phyloP scores from a whole-genome alignment of 2,797 vertebrate genomes.

The Liasis olivaceus region DNA sequence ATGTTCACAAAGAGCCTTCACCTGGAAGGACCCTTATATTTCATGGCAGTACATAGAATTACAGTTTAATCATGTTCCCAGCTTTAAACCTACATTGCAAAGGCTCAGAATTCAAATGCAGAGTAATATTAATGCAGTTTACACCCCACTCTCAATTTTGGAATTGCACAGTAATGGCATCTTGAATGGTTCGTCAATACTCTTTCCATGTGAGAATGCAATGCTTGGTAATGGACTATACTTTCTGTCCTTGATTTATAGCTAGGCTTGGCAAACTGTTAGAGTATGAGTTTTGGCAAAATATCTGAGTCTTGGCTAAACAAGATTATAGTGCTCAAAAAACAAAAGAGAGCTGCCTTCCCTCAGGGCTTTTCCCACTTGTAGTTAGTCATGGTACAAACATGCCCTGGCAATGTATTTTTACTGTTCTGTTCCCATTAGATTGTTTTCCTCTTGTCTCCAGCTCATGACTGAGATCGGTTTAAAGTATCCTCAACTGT shows the following conservation, averaged over 20 bases:
- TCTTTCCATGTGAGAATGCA: not conserved
- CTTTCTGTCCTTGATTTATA: not conserved
- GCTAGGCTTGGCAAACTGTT: not conserved
- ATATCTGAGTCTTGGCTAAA: not conserved
- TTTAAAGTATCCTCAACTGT: not conserved
- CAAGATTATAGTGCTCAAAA: not conserved
- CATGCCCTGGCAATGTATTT: not conserved
- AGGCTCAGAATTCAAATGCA: conserved; percentile 44
- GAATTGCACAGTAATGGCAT: not conserved
- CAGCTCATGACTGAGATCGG: not conserved
- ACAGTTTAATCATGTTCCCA: conserved; percentile 36
- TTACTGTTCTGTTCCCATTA: not conserved
- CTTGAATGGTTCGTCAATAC: conserved; percentile 21
- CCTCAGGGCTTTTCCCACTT: not conserved
- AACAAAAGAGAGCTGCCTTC: not conserved
- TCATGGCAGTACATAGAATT: conserved; percentile 35
- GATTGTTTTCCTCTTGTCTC: not conserved
- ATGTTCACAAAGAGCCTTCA: not conserved
- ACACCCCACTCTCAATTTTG: not conserved
- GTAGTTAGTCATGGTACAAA: not conserved
- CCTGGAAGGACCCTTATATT: conserved; percentile 27
- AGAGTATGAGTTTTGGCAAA: not conserved
- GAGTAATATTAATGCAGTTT: not conserved
- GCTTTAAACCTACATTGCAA: conserved; percentile 32
- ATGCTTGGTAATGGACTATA: not conserved